Percentiles rank a stretch among this genome's conserved stretches.
These are phyloP conservation scores for Bellardia bayeri DNA, from an alignment of 2,888 invertebrate species.

Conservation along the genomic window DNA sequence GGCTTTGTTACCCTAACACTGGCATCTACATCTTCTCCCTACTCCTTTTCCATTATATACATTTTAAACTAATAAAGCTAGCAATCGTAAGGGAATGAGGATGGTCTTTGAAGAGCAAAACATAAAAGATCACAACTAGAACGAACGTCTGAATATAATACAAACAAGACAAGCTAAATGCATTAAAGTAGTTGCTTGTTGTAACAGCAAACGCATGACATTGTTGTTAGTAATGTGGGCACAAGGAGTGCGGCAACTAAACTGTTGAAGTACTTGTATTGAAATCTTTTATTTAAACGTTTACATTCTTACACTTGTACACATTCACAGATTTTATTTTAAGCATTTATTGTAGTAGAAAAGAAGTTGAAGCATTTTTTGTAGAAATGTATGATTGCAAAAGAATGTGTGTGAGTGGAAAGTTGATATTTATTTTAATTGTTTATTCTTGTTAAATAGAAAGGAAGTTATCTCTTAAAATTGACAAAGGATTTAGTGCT, in stretches of 20 bases:
- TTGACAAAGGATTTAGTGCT: too few species aligned
- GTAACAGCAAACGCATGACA: slow-evolving; percentile 15
- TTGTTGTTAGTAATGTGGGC: slow-evolving; percentile 9
- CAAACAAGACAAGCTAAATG: slow-evolving; percentile 47
- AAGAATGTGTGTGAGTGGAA: neutral
- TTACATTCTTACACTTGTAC: neutral
- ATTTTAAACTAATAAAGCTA: slow-evolving; percentile 26
- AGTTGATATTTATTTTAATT: neutral
- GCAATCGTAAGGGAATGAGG: slow-evolving; percentile 3
- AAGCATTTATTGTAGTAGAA: neutral
- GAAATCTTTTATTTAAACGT: slow-evolving; percentile 3
- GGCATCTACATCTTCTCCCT: neutral
- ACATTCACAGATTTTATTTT: neutral
- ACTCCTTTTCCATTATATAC: neutral
- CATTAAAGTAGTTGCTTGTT: slow-evolving; percentile 46
- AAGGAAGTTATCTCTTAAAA: too few species aligned
- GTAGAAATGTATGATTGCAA: neutral
- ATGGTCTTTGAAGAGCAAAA: neutral
- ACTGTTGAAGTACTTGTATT: neutral
- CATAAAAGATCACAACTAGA: slow-evolving; percentile 31
- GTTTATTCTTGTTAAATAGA: neutral
- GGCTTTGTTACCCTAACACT: slow-evolving; percentile 27
- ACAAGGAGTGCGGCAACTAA: neutral
- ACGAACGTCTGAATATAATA: slow-evolving; percentile 6
- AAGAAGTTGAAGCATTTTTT: neutral